Base-by-base conservation (phyloP, 2,797 vertebrate genomes). In the Rhodeus uyekii region DNA sequence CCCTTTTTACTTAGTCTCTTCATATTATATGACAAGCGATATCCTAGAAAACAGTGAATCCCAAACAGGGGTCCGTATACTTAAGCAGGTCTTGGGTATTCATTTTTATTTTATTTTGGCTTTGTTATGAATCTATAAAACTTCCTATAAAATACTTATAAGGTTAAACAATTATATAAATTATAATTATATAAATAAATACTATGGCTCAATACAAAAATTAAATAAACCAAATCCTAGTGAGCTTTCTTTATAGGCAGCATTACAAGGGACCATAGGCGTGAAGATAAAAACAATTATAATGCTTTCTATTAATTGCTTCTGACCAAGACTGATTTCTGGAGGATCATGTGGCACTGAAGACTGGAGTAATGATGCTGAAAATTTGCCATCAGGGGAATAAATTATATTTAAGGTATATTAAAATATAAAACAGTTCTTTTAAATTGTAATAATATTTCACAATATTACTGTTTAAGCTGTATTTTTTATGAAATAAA, bases 11-110 rank as follows among this genome's bases (percentile, higher is more conserved):
- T 7, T 32, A 58, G 46, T 74, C 60, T 53, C n/a, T 27, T 64
- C 29, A 79, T 39, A 73, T 76, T 29, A 61, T 72, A 61, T 22
- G 53, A 72, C 78, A 72, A 36, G 67, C 3, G 9, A 36, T 36
- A 72, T 61, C 29, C 38, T 60, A 27, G 29, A 76, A 58, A 58
- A 60, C 16, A 10, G n/a, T 58, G 16, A 60, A 39, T 60, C 53
- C 53, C 24, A 75, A 12, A 6, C 42, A 27, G 67, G 12, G 64
- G 34, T 4, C 18, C 0, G 2, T 34, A 29, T 63, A 19, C 3
- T 61, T 16, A 8, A 73, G 10, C 19, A 12, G 42, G 18, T 8
- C 46, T 50, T 27, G 19, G 4, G 46, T 7, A 14, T n/a, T 63
- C n/a, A n/a, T n/a, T n/a, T n/a, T n/a, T n/a, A 34, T 32, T 19